Evolutionary conservation across 2,888 invertebrate species (phyloP).

Genomic region (Drosophila mayaguana): DNA sequence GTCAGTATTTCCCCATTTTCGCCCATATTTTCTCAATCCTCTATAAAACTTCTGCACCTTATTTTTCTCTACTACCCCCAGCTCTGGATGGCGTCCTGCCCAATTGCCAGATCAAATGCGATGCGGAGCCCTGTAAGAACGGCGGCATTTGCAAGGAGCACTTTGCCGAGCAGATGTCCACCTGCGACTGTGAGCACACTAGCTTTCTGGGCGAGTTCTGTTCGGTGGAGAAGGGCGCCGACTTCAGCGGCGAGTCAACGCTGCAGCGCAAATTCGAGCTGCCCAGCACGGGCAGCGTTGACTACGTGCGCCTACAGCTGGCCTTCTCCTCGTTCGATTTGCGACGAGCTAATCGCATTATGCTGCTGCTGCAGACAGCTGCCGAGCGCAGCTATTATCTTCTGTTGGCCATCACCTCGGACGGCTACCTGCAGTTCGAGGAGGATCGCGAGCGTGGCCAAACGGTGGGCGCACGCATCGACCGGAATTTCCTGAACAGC

Average conservation of each 20-base stretch:
- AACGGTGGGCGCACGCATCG: constrained; percentile 89
- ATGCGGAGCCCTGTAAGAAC: constrained; percentile 94
- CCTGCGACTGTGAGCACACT: constrained; percentile 95
- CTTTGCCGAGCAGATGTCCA: constrained; percentile 93
- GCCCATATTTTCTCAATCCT: no score
- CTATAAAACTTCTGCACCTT: no score
- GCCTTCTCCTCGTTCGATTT: constrained; percentile 94
- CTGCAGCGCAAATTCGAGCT: constrained; percentile 91
- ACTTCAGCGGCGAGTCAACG: constrained; percentile 94
- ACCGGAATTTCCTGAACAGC: constrained; percentile 92
- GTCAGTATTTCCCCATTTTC: no score
- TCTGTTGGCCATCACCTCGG: constrained; percentile 92
- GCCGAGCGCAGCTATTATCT: constrained; percentile 94
- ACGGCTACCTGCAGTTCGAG: constrained; percentile 93
- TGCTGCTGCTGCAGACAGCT: constrained; percentile 92
- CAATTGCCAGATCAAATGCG: constrained; percentile 95
- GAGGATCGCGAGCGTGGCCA: constrained; percentile 91
- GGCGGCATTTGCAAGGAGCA: constrained; percentile 95
- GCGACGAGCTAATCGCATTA: constrained; percentile 91
- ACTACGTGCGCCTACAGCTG: constrained; percentile 92
- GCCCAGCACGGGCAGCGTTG: constrained; percentile 88
- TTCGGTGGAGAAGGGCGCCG: constrained; percentile 95
- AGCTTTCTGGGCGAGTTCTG: constrained; percentile 96
- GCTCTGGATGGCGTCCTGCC: constrained; percentile 90
- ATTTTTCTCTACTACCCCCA: constrained; percentile 66